Base-by-base conservation (phyloP, 2,797 vertebrate genomes). In the Dicrostonyx torquatus region DNA sequence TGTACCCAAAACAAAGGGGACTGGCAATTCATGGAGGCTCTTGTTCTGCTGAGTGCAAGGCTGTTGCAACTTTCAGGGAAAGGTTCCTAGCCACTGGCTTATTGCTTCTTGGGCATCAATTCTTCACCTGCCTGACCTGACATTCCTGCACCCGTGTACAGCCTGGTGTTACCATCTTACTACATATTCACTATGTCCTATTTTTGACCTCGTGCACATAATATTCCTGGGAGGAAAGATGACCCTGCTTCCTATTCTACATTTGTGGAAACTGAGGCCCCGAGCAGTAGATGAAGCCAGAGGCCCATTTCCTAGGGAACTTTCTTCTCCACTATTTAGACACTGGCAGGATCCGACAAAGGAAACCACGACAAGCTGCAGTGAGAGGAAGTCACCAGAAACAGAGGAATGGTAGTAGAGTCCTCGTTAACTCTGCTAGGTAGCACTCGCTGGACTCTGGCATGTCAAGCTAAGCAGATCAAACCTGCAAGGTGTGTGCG, bases 121-220 rank as follows among this genome's bases (percentile, higher is more conserved):
- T 31, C 31, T 14, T 68, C 83, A n/a, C 45, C 45, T 0, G 3
- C 34, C 43, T 53, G 45, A n/a, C 31, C 9, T 20, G 60, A 68
- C 20, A 64, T 37, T 45, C 60, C 40, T 37, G 13, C 40, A 58
- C 68, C 62, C 9, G n/a, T 2, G 8, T 17, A 13, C 8, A 37
- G 22, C 62, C 58, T 8, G 1, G 20, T 2, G 45, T 24, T 24
- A 29, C 17, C 12, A 2, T 55, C 37, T 77, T 4, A 14, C 22
- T 22, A 3, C 3, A 0, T 24, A 12, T 68, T 18, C 34, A 0
- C 26, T 34, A 9, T 2, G 18, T 26, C 50, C 24, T 4, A 31
- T 8, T n/a, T 22, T 55, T 22, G n/a, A 40, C 50, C 50, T 45
- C 34, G 17, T 26, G n/a, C 40, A 31, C 18, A 8, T 9, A n/a